phyloP scores from a whole-genome alignment of 2,113 vertebrate species.

The Turdus rufiventris region DNA sequence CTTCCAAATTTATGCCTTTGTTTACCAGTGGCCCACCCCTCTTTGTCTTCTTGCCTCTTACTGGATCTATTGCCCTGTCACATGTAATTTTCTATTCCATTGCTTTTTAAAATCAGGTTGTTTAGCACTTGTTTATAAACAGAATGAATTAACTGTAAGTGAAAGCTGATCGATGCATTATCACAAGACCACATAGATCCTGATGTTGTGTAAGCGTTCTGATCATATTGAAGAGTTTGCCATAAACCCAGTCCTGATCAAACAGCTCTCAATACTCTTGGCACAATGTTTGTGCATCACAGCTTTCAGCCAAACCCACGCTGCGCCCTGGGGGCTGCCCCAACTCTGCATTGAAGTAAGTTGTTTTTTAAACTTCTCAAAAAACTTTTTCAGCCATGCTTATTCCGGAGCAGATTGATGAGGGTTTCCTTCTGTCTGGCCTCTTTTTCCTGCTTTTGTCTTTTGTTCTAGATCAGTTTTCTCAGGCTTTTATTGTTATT shows the following conservation, averaged over 20 bases:
- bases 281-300: fast-evolving
- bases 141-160: not conserved
- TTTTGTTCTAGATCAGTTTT: not conserved
- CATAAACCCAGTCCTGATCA: fast-evolving
- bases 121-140: not conserved
- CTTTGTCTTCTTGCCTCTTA: not conserved
- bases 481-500: not conserved
- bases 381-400: not conserved
- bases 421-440: not conserved
- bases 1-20: not conserved
- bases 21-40: not conserved
- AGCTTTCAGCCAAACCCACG: fast-evolving
- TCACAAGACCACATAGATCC: not conserved
- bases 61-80: not conserved
- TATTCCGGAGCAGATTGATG: not conserved
- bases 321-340: not conserved
- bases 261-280: not conserved
- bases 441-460: not conserved
- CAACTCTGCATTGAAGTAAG: not conserved
- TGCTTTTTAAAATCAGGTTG: not conserved
- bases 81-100: not conserved
- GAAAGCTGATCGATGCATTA: not conserved
- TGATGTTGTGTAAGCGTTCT: not conserved
- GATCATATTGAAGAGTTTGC: not conserved
- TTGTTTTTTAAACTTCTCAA: not conserved